phyloP scores from a whole-genome alignment of 2,797 vertebrate species.

The Aphelocoma californica region DNA sequence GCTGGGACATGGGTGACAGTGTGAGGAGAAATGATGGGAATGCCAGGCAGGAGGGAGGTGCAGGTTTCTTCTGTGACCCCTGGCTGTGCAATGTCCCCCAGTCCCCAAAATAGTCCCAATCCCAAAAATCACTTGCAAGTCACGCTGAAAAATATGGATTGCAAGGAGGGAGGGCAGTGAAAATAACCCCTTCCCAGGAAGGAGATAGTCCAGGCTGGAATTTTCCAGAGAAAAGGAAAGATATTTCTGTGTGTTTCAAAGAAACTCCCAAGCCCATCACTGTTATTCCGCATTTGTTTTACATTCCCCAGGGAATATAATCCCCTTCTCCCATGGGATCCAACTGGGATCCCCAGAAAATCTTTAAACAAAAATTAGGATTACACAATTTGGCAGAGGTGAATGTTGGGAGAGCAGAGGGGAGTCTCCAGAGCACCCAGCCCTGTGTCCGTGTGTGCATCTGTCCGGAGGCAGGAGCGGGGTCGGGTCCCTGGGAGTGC shows the following conservation, averaged over 20 bases:
- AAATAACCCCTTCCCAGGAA: neutral
- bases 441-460: neutral
- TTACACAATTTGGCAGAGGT: neutral
- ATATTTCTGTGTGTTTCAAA: neutral
- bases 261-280: rapidly evolving
- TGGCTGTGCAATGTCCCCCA: neutral
- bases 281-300: neutral
- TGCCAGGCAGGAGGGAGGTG: rapidly evolving
- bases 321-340: neutral
- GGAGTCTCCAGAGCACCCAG: neutral
- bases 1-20: rapidly evolving
- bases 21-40: neutral
- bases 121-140: neutral
- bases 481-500: neutral
- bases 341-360: neutral
- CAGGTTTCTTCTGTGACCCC: neutral
- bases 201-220: neutral
- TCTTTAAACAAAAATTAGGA: neutral
- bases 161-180: too few species aligned
- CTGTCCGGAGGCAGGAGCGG: rapidly evolving
- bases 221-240: neutral
- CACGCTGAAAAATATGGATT: neutral
- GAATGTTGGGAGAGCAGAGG: neutral
- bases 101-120: neutral
- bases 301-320: neutral